Percentiles rank a stretch among this genome's conserved stretches.
These are phyloP conservation scores for Corythornis leucogaster DNA, from an alignment of 2,797 vertebrate species.

Conservation along the genomic window DNA sequence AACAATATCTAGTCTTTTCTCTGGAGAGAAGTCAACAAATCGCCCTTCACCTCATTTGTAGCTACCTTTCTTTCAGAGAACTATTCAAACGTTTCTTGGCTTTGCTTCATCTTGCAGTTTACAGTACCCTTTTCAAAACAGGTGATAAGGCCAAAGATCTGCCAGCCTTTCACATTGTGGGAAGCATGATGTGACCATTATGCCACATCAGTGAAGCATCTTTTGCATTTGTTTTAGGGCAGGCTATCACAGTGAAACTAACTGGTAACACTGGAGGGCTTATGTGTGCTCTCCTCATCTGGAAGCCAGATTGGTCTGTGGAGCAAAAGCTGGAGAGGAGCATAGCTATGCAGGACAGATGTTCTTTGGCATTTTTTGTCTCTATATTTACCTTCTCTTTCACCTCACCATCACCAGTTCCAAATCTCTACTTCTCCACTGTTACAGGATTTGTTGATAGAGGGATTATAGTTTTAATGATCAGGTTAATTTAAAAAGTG, in stretches of 20 bases:
- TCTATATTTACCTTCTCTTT: not conserved
- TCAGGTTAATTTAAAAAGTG: slow-evolving; percentile 18
- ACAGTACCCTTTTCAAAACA: not conserved
- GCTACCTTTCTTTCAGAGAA: not conserved
- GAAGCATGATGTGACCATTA: not conserved
- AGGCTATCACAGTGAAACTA: not conserved
- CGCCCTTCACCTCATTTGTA: not conserved
- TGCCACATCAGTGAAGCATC: not conserved
- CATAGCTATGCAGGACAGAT: slow-evolving; percentile 5
- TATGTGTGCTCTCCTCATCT: not conserved
- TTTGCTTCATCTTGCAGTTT: not conserved
- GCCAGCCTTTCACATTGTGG: not conserved
- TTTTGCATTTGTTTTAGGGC: not conserved
- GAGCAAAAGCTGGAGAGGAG: not conserved
- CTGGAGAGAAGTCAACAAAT: not conserved
- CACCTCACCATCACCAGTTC: not conserved
- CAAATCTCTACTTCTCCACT: slow-evolving; percentile 3
- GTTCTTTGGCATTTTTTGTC: not conserved
- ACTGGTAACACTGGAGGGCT: not conserved
- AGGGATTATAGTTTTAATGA: not conserved
- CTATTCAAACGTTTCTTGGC: not conserved
- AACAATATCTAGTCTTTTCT: not conserved
- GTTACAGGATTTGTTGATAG: slow-evolving; percentile 29
- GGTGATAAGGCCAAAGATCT: not conserved
- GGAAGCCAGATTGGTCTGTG: not conserved